A percentile compares a stretch with the other conserved stretches of the same genome.
Evolutionary conservation across 2,797 vertebrate genomes (phyloP).

Genomic region (Arctocebus calabarensis): DNA sequence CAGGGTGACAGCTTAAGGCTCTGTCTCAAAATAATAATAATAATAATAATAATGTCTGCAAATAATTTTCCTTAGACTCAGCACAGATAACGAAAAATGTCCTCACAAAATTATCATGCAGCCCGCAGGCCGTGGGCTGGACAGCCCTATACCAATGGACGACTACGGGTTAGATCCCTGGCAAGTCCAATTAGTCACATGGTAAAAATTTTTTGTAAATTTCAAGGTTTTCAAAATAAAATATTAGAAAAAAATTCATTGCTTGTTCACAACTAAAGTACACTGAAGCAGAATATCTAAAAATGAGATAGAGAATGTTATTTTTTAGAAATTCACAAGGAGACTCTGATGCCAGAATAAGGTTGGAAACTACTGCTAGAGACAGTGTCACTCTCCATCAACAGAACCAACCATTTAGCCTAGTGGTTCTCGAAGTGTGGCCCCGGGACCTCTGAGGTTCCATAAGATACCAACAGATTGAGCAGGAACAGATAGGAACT

Average conservation of each 20-base stretch:
- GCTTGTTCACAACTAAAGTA: neutral
- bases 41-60: too few species aligned
- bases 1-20: too few species aligned
- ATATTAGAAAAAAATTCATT: neutral
- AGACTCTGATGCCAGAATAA: neutral
- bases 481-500: neutral
- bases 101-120: too few species aligned
- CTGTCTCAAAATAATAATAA: too few species aligned
- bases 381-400: neutral
- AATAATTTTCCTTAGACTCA: too few species aligned
- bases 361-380: fast-evolving
- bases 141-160: neutral
- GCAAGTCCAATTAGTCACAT: neutral
- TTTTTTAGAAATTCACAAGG: neutral
- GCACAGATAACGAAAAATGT: too few species aligned
- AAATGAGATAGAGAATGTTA: neutral
- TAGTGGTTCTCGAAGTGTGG: too few species aligned
- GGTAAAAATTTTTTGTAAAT: neutral
- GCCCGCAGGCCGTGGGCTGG: too few species aligned
- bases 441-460: fast-evolving
- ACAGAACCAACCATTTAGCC: neutral
- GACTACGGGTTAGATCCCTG: neutral
- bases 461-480: neutral
- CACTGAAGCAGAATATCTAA: neutral
- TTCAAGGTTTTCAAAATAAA: slow-evolving; percentile 8